Percentiles rank a stretch among this genome's conserved stretches.
Evolutionary conservation across 1,140 invertebrate genomes (phyloP).

Genomic region (Pseudomyrmex pallidus): DNA sequence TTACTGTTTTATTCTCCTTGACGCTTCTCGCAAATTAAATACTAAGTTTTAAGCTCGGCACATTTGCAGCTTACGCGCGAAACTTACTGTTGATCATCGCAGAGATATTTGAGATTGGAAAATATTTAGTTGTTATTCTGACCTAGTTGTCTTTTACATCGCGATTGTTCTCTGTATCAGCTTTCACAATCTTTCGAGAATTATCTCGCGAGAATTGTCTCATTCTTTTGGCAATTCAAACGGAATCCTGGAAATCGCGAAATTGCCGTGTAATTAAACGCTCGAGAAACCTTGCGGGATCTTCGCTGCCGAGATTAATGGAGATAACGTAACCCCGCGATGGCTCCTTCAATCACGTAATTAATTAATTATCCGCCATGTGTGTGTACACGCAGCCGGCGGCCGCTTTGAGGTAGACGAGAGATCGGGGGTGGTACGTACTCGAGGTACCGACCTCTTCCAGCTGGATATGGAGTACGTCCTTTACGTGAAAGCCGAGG

Average conservation of each 20-base stretch:
- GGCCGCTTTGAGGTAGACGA: conserved; percentile 95
- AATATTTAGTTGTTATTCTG: too few species aligned
- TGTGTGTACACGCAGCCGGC: conserved; percentile 85
- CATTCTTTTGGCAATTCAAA: background rate
- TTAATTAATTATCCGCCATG: conserved; percentile 40
- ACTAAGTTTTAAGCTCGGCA: too few species aligned
- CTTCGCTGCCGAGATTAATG: background rate
- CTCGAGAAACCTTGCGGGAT: background rate
- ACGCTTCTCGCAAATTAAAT: background rate
- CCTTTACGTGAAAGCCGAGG: conserved; percentile 97
- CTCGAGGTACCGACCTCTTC: conserved; percentile 95
- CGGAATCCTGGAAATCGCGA: background rate
- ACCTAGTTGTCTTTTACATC: too few species aligned
- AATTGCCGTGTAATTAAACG: background rate
- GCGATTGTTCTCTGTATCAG: too few species aligned
- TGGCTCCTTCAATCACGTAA: conserved; percentile 32
- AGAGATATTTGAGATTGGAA: too few species aligned
- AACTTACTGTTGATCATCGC: too few species aligned
- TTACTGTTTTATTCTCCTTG: background rate
- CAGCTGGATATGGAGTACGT: conserved; percentile 98
- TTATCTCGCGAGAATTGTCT: background rate
- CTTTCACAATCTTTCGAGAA: too few species aligned
- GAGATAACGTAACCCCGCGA: background rate
- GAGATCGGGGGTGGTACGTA: conserved; percentile 96
- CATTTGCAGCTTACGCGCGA: too few species aligned